Conservation (phyloP, 2,888 invertebrate genomes). For the Phengaris arion region DNA sequence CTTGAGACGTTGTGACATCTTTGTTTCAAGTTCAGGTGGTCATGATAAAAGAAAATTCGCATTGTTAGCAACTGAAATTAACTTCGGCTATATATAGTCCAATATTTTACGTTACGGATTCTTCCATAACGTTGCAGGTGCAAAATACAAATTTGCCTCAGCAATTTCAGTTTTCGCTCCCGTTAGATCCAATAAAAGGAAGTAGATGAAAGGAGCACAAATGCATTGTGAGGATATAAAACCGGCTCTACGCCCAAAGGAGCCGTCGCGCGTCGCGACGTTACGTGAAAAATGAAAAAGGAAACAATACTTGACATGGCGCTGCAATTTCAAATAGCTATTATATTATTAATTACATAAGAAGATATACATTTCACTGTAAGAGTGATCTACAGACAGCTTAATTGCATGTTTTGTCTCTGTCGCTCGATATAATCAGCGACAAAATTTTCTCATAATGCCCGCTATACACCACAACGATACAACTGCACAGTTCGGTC, state of each 20-base stretch:
- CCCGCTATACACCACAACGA: too few species aligned
- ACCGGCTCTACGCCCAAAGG: conserved; percentile 69
- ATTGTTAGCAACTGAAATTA: background rate
- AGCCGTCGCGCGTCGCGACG: conserved; percentile 50
- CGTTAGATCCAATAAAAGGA: conserved; percentile 72
- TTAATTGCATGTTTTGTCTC: too few species aligned
- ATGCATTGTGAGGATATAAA: conserved; percentile 74
- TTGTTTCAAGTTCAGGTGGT: background rate
- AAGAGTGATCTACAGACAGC: too few species aligned
- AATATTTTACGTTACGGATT: background rate
- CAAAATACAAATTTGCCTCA: background rate
- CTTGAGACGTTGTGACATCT: background rate
- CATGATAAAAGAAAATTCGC: too few species aligned
- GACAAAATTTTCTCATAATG: too few species aligned
- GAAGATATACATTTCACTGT: too few species aligned
- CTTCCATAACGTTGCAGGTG: background rate
- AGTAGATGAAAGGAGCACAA: conserved; percentile 74
- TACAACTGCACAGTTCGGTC: too few species aligned
- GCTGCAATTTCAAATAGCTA: too few species aligned
- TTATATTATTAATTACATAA: too few species aligned
- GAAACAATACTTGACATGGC: conserved; percentile 64
- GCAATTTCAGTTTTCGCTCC: conserved; percentile 73
- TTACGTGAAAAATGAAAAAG: conserved; percentile 75
- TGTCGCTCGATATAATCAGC: too few species aligned
- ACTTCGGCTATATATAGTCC: background rate